phyloP scores from a whole-genome alignment of 2,113 vertebrate genomes.

The Dicentrarchus labrax region DNA sequence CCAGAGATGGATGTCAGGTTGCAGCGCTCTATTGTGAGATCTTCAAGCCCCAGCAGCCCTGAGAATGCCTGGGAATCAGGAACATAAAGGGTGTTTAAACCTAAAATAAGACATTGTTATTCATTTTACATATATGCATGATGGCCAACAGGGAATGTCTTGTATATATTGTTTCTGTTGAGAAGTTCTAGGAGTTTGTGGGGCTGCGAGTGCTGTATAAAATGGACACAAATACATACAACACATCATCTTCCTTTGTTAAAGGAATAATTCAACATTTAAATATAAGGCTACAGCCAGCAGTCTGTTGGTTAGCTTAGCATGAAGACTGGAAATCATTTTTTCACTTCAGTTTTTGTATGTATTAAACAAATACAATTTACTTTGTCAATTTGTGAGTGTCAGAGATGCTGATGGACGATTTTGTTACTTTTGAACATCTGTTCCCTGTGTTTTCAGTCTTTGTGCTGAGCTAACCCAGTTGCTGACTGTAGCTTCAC shows the following conservation, averaged over 20 bases:
- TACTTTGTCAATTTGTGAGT: neutral
- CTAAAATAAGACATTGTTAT: neutral
- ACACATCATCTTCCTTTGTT: too few relatives aligned
- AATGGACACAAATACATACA: too few relatives aligned
- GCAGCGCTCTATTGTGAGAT: constrained; percentile 93
- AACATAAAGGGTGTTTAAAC: neutral
- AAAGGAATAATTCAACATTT: too few relatives aligned
- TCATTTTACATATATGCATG: neutral
- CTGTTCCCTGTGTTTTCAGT: neutral
- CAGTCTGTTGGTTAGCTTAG: too few relatives aligned
- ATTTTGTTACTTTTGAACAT: neutral
- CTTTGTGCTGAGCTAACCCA: neutral
- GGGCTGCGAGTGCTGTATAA: too few relatives aligned
- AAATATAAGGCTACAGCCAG: too few relatives aligned
- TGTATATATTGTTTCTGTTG: too few relatives aligned
- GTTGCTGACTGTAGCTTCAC: neutral
- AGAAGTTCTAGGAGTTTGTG: too few relatives aligned
- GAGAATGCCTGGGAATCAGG: constrained; percentile 87
- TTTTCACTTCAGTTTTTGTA: neutral
- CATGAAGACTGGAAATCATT: too few relatives aligned
- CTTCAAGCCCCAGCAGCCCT: constrained; percentile 90
- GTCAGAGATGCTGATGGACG: too few relatives aligned
- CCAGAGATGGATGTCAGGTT: constrained; percentile 95
- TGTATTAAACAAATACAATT: neutral
- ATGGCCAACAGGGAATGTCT: neutral